A percentile compares a stretch with the other conserved stretches of the same genome.
Conservation (phyloP, 64 coral and sea anemone species). For the Pocillopora verrucosa region DNA sequence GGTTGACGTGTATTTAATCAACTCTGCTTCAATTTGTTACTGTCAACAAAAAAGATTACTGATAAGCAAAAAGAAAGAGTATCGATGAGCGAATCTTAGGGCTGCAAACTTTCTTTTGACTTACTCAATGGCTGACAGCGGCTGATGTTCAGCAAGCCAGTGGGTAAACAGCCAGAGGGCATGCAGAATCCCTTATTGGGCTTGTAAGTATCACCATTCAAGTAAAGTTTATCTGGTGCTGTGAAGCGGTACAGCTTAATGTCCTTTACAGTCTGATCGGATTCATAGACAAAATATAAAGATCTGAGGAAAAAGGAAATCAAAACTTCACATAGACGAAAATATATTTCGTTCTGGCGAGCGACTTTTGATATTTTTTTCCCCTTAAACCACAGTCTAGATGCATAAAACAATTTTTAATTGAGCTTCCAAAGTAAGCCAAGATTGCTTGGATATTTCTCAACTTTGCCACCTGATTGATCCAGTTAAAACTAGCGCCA, state of each 20-base stretch:
- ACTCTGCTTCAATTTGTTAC: too few species aligned
- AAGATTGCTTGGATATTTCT: too few species aligned
- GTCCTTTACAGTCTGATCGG: conserved; percentile 40
- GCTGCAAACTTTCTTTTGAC: neutral
- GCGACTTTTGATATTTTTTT: neutral
- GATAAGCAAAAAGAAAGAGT: too few species aligned
- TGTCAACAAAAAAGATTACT: too few species aligned
- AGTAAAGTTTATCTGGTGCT: conserved; percentile 52
- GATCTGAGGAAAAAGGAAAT: conserved; percentile 43
- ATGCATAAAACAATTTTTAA: too few species aligned
- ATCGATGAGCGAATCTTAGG: too few species aligned
- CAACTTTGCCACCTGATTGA: too few species aligned
- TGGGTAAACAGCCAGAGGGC: conserved; percentile 61
- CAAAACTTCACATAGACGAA: neutral
- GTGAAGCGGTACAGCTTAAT: conserved; percentile 79
- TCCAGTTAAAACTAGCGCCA: too few species aligned
- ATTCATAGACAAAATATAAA: conserved; percentile 56
- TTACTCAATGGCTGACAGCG: conserved; percentile 85
- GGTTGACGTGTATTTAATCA: too few species aligned
- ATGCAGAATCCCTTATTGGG: conserved; percentile 86
- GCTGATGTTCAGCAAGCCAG: conserved; percentile 78
- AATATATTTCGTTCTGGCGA: neutral
- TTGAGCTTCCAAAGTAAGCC: too few species aligned
- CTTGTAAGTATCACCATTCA: conserved; percentile 69
- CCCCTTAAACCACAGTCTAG: neutral